Base-by-base conservation (phyloP, 2,888 invertebrate genomes). In the Drosophila phalerata region DNA sequence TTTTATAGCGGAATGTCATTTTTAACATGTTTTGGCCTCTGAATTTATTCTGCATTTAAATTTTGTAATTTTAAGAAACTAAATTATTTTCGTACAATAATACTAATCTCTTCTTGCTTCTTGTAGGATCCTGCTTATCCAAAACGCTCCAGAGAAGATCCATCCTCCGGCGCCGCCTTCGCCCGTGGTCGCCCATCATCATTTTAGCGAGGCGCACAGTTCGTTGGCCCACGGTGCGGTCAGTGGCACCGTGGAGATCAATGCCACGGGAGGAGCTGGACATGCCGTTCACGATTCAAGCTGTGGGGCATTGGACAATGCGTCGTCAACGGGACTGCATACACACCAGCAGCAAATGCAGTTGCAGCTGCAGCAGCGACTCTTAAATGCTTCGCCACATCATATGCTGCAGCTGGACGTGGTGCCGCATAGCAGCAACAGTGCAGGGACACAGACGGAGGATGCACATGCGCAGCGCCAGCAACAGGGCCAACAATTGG, bases 131-230 rank as follows among this genome's bases (percentile, higher is more conserved):
- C 96, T 98, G 78, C 94, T 97, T 81, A 97, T 98, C 83, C 98
- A 98, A 93, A 97, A 98, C 93, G 97, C 97, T 51, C 97, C 97
- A 5, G 97, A 97, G 92, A 97, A 97, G 93, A 89, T 94, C 5
- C 94, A 94, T 60, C 95, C 95, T 60, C 91, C 93, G 73, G 93
- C 94, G 62, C 94, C 95, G 43, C 94, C 95, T 5, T 95, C 96
- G n/a, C 95, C 96, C 28, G 93, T 93, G 25, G 74, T 84, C 1
- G 77, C 74, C 3, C 85, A 72, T 51, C 79, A 73, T 58, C 85
- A 77, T n/a, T 75, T 75, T 48, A 76, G 68, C 52, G 81, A 83
- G 56, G 53, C 74, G 17, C 81, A 80, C 43, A 78, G 76, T 47
- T 71, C 88, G 11, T 19, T 81, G 52, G 70, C 69, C 5, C 87